These are phyloP conservation scores for Pachypeltis micranthus DNA, from an alignment of 1,140 invertebrate genomes.

Conservation along the genomic window DNA sequence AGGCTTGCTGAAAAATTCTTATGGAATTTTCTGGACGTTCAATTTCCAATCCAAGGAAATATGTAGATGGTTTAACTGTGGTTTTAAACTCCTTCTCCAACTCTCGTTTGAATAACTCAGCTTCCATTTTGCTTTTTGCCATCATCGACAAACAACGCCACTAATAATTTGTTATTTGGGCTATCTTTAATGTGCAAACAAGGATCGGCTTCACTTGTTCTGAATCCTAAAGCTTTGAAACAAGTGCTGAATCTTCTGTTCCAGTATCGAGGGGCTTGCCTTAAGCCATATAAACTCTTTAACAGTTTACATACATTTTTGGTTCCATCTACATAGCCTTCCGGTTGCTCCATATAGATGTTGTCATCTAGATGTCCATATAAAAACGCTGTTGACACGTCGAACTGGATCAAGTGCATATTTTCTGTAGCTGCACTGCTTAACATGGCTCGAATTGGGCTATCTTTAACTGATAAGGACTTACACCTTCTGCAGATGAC, in stretches of 20 bases:
- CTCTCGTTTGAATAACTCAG: neutral
- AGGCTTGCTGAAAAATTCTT: neutral
- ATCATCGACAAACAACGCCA: neutral
- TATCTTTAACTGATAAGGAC: too few species aligned
- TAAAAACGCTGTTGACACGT: constrained; percentile 25
- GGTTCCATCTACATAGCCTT: constrained; percentile 24
- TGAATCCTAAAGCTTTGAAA: neutral
- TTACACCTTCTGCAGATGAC: too few species aligned
- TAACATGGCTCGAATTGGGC: constrained; percentile 29
- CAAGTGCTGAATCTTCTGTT: constrained; percentile 26
- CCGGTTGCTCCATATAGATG: constrained; percentile 33
- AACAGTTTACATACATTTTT: constrained; percentile 29
- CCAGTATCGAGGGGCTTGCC: constrained; percentile 32
- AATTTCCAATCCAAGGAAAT: constrained; percentile 5
- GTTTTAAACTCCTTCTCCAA: neutral
- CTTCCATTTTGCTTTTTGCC: neutral
- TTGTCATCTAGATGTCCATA: constrained; percentile 32
- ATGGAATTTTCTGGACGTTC: neutral
- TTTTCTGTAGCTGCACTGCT: constrained; percentile 26
- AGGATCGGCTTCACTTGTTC: neutral
- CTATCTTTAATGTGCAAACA: neutral
- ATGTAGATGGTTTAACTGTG: neutral
- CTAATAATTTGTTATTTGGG: neutral
- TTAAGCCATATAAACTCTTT: constrained; percentile 31
- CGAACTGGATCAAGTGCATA: constrained; percentile 23